Evolutionary conservation across 2,888 invertebrate species (phyloP).

Genomic region (Prenolepis imparis): DNA sequence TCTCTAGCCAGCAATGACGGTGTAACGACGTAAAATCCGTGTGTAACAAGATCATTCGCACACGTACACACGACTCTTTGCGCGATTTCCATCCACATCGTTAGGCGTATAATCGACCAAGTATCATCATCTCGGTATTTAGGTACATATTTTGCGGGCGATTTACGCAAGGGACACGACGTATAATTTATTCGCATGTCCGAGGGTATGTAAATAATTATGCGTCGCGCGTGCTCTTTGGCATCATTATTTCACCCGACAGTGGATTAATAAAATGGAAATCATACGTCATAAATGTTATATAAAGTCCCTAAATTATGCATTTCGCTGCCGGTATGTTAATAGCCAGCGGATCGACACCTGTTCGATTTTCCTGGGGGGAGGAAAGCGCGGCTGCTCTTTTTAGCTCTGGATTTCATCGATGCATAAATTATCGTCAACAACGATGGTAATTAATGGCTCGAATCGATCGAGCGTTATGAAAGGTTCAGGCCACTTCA

Average conservation of each 20-base stretch:
- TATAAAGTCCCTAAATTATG: conserved; percentile 50
- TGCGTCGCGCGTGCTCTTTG: conserved; percentile 45
- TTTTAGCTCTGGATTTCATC: conserved; percentile 34
- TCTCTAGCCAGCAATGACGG: background rate
- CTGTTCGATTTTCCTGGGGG: conserved; percentile 52
- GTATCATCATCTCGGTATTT: conserved; percentile 24
- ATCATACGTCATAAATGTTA: conserved; percentile 51
- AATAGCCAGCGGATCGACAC: conserved; percentile 43
- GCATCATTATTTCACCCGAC: conserved; percentile 44
- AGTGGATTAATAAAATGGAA: conserved; percentile 51
- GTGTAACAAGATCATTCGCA: background rate
- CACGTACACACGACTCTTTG: background rate
- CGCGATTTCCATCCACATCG: background rate
- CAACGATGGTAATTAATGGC: conserved; percentile 50
- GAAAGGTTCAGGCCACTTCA: conserved; percentile 35
- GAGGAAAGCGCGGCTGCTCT: conserved; percentile 9
- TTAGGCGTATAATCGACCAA: conserved; percentile 21
- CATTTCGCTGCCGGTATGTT: conserved; percentile 37
- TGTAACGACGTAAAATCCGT: background rate
- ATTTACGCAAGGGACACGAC: conserved; percentile 16
- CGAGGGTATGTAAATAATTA: conserved; percentile 46
- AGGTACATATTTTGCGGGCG: conserved; percentile 20
- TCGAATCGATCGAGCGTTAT: conserved; percentile 30
- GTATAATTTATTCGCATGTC: conserved; percentile 42
- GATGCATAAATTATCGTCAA: conserved; percentile 52